Percentiles rank a stretch among this genome's conserved stretches.
phyloP scores from a whole-genome alignment of 2,888 invertebrate species.

The Agapetus fuscipes region DNA sequence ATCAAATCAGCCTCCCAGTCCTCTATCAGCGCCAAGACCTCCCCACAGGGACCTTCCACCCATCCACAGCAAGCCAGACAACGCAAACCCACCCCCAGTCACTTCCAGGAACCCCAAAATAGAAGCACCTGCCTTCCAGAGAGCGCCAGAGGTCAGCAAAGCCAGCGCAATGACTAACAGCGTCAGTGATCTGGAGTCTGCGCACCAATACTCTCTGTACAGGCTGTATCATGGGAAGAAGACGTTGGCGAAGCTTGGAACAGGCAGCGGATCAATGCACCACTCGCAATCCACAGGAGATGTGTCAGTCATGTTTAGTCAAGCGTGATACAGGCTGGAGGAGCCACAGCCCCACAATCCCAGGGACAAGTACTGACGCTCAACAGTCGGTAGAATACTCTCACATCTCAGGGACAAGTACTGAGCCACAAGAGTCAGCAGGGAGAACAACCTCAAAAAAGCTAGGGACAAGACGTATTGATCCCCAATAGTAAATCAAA shows the following conservation, averaged over 20 bases:
- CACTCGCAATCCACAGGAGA: slow-evolving; percentile 57
- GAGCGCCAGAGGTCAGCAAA: slow-evolving; percentile 29
- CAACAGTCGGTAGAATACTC: too few species aligned
- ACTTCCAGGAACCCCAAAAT: slow-evolving; percentile 27
- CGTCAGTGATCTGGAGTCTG: slow-evolving; percentile 26
- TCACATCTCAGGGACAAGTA: too few species aligned
- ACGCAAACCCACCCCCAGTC: slow-evolving; percentile 3
- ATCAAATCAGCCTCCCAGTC: slow-evolving; percentile 38
- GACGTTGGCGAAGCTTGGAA: slow-evolving; percentile 16
- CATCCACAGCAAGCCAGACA: slow-evolving; percentile 7
- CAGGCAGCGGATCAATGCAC: slow-evolving; percentile 31
- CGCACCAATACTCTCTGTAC: slow-evolving; percentile 33
- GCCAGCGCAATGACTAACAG: slow-evolving; percentile 23
- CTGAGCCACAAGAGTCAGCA: too few species aligned
- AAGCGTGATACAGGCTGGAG: slow-evolving; percentile 44
- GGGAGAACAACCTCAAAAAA: too few species aligned
- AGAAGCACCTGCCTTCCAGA: slow-evolving; percentile 28
- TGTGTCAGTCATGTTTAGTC: slow-evolving; percentile 53
- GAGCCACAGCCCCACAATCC: slow-evolving; percentile 25
- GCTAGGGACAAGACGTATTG: too few species aligned
- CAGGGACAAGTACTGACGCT: slow-evolving; percentile 9
- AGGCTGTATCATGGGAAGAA: slow-evolving; percentile 33
- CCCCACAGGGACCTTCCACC: slow-evolving; percentile 23
- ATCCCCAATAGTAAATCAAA: too few species aligned
- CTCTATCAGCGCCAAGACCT: slow-evolving; percentile 37